Evolutionary conservation across 2,113 vertebrate genomes (phyloP), one percentile per base, ranked within the genome.

Genomic region (Collichthys lucidus): DNA sequence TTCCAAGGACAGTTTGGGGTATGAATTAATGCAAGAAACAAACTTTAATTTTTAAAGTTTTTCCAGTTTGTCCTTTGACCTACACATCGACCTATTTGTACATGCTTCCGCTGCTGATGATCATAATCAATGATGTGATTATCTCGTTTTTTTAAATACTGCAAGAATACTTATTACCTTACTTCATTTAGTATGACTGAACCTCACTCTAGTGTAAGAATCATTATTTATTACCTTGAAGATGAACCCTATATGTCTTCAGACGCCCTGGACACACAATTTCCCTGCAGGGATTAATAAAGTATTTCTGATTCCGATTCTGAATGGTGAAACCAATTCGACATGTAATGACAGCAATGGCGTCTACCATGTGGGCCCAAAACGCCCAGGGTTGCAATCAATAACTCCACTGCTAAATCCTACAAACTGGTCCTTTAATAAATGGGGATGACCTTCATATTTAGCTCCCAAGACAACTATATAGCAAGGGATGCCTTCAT

Each of bases 1-100:
- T 90, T 89, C 68, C 90, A 93, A 93, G 91, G 91, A 92, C 87
- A 82, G 42, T 80, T 79, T 67, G 53, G 74, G 42, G 49, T 80
- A 67, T 81, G 57, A 92, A 88, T 88, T 17, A 40, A 62, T 69
- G 61, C 73, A 44, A 64, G 65, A 80, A 63, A 74, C 63, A 80
- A 72, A 76, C 63, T 74, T 83, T 53, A 19, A 77, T 62, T 81
- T 81, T 81, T 52, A 11, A 75, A 66, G 70, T 78, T 78, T 76
- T 78, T 74, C 15, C 59, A 63, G 63, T 74, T 67, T 89, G 79
- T 60, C 31, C 31, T 55, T 49, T 71, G 11, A 79, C 20, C 67
- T 42, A 50, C 29, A n/a, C 63, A 47, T 49, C 7, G 7, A 44
- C 16, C 26, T 57, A 29, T 59, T 78, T 70, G 19, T 44, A 20